Base-by-base conservation (phyloP, 2,113 vertebrate species). In the Polypterus bichir region DNA sequence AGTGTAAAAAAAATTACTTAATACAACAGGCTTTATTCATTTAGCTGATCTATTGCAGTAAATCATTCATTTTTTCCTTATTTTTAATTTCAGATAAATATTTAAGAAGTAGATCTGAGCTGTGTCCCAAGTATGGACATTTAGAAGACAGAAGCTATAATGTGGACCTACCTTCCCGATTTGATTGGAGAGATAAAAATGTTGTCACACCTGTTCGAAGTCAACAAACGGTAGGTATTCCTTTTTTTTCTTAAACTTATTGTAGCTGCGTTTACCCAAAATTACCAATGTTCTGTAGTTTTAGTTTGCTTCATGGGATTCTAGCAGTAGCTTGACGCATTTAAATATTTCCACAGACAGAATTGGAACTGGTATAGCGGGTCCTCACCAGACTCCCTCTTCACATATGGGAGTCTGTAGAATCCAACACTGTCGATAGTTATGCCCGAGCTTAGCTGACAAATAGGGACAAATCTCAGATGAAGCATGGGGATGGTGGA, bases 161-260 rank as follows among this genome's bases (percentile, higher is more conserved):
- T 11, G 59, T 69, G 3, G 64, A 70, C 59, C 77, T 90, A 66
- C 91, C 91, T 3, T 70, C 68, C 68, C 88, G 66, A 72, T 96
- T 94, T 81, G 93, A 98, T 77, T 95, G 92, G 93, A 87, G 91
- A 60, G 91, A 92, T 64, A 83, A 81, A 69, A 82, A 81, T 9
- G 84, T 85, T 51, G 85, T 96, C 59, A 88, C 85, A 3, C 73
- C 74, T 54, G 91, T 98, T 69, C 91, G 84, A 73, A 86, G 92
- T 76, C 93, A 97, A 69, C 65, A 79, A 73, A 73, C 71, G 49
- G 94, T 96, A 81, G 81, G 89, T 75, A 51, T 52, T 48, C 3
- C 7, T 8, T 9, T 62, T 51, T 1, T 44, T 44, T 57, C 59
- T 52, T 56, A 59, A 61, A 44, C 10, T 5, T 46, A 7, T 9